phyloP scores from a whole-genome alignment of 2,797 vertebrate genomes.

The Hippoglossus hippoglossus region DNA sequence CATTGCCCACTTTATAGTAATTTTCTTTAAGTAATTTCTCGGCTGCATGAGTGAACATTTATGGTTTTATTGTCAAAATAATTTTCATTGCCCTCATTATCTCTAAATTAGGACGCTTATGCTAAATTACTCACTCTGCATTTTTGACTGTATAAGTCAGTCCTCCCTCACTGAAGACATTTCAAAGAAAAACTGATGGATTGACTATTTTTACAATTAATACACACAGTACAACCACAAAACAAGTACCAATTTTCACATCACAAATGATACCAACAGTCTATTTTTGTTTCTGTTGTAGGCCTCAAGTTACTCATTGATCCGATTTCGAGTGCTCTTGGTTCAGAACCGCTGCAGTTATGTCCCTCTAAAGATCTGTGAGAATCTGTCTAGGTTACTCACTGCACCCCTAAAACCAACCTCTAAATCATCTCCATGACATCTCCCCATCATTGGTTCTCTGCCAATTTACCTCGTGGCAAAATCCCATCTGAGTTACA shows the following conservation, averaged over 20 bases:
- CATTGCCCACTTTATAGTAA: conserved; percentile 54
- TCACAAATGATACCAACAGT: conserved; percentile 47
- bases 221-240: conserved; percentile 25
- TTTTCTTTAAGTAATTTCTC: conserved; percentile 61
- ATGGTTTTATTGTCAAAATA: conserved; percentile 43
- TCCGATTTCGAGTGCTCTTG: conserved; percentile 71
- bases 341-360: conserved; percentile 70
- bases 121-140: conserved; percentile 16
- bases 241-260: conserved; percentile 43
- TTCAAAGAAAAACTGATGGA: conserved; percentile 9
- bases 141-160: conserved; percentile 13
- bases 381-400: conserved; percentile 75
- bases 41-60: conserved; percentile 28
- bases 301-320: conserved; percentile 81
- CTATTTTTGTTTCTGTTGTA: conserved; percentile 71
- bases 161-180: conserved; percentile 4
- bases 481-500: conserved; percentile 76
- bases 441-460: conserved; percentile 77
- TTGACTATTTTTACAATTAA: conserved; percentile 24
- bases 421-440: conserved; percentile 81
- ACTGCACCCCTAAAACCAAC: conserved; percentile 75
- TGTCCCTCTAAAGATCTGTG: conserved; percentile 80
- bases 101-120: conserved; percentile 24
- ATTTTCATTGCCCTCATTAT: conserved; percentile 45
- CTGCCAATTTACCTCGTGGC: conserved; percentile 82